Evolutionary conservation across 1,140 invertebrate genomes (phyloP).

Genomic region (Drosophila ercepeae): DNA sequence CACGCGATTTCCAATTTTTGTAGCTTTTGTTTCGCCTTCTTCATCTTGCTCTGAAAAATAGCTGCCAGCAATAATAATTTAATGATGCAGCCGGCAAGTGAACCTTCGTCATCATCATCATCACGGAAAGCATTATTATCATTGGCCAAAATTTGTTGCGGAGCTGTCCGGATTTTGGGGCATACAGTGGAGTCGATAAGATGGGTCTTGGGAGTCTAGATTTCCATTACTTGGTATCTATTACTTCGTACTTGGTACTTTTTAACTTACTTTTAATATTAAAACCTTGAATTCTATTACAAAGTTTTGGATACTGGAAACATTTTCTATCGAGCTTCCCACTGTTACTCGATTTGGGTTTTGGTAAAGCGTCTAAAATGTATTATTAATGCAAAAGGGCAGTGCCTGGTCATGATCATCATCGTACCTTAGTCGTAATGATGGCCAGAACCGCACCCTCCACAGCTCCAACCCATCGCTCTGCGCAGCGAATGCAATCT

Average conservation of each 20-base stretch:
- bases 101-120: conserved; percentile 54
- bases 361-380: conserved; percentile 63
- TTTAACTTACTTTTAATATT: not conserved
- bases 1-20: conserved; percentile 68
- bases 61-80: conserved; percentile 73
- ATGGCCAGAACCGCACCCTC: conserved; percentile 1
- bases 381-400: conserved; percentile 73
- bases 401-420: conserved; percentile 34
- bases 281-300: not conserved
- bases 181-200: too few relatives aligned
- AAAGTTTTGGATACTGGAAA: too few relatives aligned
- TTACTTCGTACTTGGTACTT: too few relatives aligned
- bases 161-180: not conserved
- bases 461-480: conserved; percentile 4
- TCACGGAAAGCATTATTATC: conserved; percentile 13
- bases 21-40: conserved; percentile 29
- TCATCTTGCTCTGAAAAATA: conserved; percentile 42
- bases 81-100: conserved; percentile 73
- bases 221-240: too few relatives aligned
- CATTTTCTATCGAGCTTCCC: not conserved
- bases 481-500: conserved; percentile 77
- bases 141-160: conserved; percentile 13
- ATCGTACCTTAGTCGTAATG: conserved; percentile 8
- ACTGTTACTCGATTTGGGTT: not conserved
- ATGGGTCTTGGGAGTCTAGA: too few relatives aligned